Evolutionary conservation across 2,797 vertebrate genomes (phyloP).

Genomic region (Hippoglossus hippoglossus): DNA sequence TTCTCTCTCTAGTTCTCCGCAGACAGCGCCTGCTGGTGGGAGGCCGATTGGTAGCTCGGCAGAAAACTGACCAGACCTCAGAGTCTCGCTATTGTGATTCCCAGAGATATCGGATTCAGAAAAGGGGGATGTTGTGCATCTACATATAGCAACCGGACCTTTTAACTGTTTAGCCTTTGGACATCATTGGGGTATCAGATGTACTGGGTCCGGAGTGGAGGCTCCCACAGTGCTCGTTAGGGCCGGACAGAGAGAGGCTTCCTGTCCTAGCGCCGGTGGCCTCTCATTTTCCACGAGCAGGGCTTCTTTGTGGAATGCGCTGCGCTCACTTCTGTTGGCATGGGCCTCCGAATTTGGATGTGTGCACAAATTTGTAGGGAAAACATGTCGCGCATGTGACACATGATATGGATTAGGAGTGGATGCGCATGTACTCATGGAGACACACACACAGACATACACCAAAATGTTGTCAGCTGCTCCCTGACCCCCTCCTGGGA

Average conservation of each 20-base stretch:
- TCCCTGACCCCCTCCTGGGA: constrained; percentile 57
- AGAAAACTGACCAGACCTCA: constrained; percentile 67
- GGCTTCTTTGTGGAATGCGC: constrained; percentile 76
- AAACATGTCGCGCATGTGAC: constrained; percentile 71
- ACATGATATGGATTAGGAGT: constrained; percentile 70
- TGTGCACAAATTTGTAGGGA: constrained; percentile 56
- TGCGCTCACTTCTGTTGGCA: constrained; percentile 55
- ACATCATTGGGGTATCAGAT: constrained; percentile 81
- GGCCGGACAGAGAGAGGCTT: constrained; percentile 56
- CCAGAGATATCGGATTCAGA: constrained; percentile 80
- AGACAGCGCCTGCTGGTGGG: constrained; percentile 44
- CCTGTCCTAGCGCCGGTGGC: constrained; percentile 72
- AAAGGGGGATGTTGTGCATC: constrained; percentile 65
- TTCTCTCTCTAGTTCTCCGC: constrained; percentile 33
- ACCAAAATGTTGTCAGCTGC: constrained; percentile 71
- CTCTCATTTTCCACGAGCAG: constrained; percentile 70
- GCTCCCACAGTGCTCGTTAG: constrained; percentile 81
- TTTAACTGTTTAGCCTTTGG: constrained; percentile 82
- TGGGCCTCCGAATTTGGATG: constrained; percentile 50
- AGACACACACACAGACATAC: constrained; percentile 15
- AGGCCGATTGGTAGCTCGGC: constrained; percentile 57
- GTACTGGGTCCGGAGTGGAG: constrained; percentile 68
- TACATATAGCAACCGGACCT: constrained; percentile 82
- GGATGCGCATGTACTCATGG: constrained; percentile 22
- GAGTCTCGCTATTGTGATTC: constrained; percentile 77